Conservation (phyloP, 2,113 vertebrate species). For the Rhinopomastus cyanomelas region DNA sequence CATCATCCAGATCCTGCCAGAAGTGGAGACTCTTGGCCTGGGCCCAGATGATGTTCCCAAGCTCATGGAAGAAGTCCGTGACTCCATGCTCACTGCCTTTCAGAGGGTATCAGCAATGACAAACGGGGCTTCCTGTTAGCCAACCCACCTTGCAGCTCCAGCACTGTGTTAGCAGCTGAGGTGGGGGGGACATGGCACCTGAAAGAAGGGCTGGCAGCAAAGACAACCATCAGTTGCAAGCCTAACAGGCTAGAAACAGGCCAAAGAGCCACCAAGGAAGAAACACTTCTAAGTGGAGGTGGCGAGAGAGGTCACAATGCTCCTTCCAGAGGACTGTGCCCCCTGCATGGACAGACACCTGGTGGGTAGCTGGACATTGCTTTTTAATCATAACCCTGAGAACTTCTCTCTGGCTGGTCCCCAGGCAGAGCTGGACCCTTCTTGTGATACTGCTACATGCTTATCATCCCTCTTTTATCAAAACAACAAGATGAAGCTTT, state of each 20-base stretch:
- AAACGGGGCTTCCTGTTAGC: not conserved
- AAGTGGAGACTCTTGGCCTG: not conserved
- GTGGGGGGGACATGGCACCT: not conserved
- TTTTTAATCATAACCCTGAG: not conserved
- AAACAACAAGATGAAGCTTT: not conserved
- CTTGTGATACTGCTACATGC: not conserved
- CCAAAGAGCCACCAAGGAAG: not conserved
- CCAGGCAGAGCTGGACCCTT: not conserved
- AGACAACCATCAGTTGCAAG: not conserved
- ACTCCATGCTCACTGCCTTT: not conserved
- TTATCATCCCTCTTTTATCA: not conserved
- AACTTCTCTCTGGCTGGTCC: not conserved
- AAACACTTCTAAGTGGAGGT: not conserved
- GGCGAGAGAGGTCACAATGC: not conserved
- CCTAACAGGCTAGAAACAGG: not conserved
- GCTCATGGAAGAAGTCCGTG: not conserved
- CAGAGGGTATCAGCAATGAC: not conserved
- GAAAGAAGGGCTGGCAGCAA: not conserved
- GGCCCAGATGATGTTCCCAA: not conserved
- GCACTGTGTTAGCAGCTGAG: not conserved
- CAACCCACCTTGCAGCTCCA: not conserved
- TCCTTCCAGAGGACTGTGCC: not conserved
- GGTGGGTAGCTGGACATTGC: not conserved
- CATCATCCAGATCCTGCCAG: conserved; percentile 38
- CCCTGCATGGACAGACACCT: not conserved